Base-by-base conservation (phyloP, 2,888 invertebrate species). In the Glyphotaelius pellucidus region DNA sequence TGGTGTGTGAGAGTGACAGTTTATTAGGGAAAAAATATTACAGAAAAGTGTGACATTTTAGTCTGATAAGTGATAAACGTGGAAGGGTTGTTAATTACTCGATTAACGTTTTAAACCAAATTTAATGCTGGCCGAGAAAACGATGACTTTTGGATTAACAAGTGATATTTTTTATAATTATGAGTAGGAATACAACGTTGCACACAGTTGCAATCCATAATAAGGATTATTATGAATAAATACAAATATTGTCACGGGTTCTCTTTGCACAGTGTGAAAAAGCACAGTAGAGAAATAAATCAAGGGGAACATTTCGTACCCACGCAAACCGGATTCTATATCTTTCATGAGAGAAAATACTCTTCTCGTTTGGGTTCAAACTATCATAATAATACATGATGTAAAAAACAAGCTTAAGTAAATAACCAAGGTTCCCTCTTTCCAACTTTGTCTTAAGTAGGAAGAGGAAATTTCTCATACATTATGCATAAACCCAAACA, bases 391-490 rank as follows among this genome's bases (percentile, higher is more conserved):
- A 67, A 67, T 67, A 67, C 67, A 9, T n/a, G 67, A 25, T n/a
- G 67, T 67, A 9, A 67, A 67, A 67, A 67, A 9, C 67, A 25
- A 67, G 25, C 67, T 67, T 67, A 25, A 25, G 67, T 67, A 67
- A 67, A 67, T 67, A 67, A 67, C 67, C n/a, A n/a, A n/a, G 67
- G 25, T 67, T 67, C 1, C n/a, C 67, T 67, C 67, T 67, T 67
- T 67, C 67, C 67, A 25, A 67, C 67, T 67, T 67, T 25, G 67
- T 67, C 25, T 67, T 67, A 67, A 67, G 67, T 67, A 25, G 84
- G 25, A 9, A 25, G 38, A 35, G 84, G 32, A 84, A 84, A 84
- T 84, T 86, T 86, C 86, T 86, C 86, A 86, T 86, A 86, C 86
- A 86, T 86, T 42, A 86, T 86, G 86, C 42, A 86, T 86, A 47